Evolutionary conservation across 2,113 vertebrate genomes (phyloP), one percentile per base, ranked within the genome.

Genomic region (Oenanthe melanoleuca): DNA sequence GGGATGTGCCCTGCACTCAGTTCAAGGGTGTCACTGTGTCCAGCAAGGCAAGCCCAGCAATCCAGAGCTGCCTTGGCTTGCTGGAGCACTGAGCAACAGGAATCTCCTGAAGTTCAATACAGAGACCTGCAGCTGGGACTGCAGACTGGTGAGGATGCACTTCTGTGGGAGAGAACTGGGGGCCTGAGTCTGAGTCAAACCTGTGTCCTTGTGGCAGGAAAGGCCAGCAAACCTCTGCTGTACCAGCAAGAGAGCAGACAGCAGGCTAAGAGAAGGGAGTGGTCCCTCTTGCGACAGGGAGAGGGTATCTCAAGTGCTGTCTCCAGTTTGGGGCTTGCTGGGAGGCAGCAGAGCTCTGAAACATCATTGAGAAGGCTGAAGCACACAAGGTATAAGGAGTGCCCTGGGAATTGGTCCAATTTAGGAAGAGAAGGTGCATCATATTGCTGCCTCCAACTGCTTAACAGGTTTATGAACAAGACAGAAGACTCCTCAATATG

Each of bases 21-120:
- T 33, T 33, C 3, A 4, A 0, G 0, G 22, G 13, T n/a, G 6
- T 18, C 2, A 1, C 8, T 40, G 4, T 57, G 28, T 28, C 34
- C 22, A 22, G 17, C 60, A 34, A 40, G 57, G n/a, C 19, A 50
- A 72, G 25, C 5, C 21, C 44, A 78, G 73, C 7, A 59, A 37
- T 28, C 44, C 44, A 80, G 63, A 67, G n/a, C n/a, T 84, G 19
- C 11, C 22, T 89, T 69, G 53, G 9, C 15, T 21, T 64, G 26
- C 53, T 67, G 59, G 7, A 90, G 59, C 20, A 50, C 25, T 31
- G 61, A 21, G n/a, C 7, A 53, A 28, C 10, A 55, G 22, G 11
- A 84, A 59, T 34, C 6, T 80, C 28, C 4, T 7, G 17, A 26
- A 73, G 6, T 70, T 86, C 34, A 79, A 55, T 11, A 19, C 24